A percentile compares a stretch with the other conserved stretches of the same genome.
These are phyloP conservation scores for Pheosia tremula DNA, from an alignment of 2,888 invertebrate genomes.

Conservation along the genomic window DNA sequence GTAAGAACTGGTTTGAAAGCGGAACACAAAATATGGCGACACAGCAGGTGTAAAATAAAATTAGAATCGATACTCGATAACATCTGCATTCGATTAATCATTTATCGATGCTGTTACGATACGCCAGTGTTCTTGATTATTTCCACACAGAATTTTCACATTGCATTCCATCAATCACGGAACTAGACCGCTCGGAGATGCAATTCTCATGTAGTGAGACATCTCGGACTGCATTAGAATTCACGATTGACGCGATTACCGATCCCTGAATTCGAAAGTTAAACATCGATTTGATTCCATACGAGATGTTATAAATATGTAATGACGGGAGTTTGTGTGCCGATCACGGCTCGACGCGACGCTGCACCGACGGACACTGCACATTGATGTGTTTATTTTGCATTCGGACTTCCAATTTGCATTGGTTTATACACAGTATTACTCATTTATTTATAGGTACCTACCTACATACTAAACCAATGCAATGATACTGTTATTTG, in stretches of 20 bases:
- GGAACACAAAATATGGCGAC: constrained; percentile 6
- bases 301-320: constrained; percentile 55
- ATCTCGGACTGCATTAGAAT: constrained; percentile 58
- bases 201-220: constrained; percentile 20
- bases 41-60: constrained; percentile 15
- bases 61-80: constrained; percentile 25
- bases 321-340: constrained; percentile 23
- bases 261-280: constrained; percentile 51
- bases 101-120: neutral
- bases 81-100: constrained; percentile 21
- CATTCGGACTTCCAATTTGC: constrained; percentile 28
- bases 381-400: constrained; percentile 44
- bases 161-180: constrained; percentile 40
- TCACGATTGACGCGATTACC: constrained; percentile 61
- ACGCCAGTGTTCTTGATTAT: neutral
- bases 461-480: constrained; percentile 14
- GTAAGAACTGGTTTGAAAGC: constrained; percentile 4
- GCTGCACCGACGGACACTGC: constrained; percentile 24
- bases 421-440: constrained; percentile 16
- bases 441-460: constrained; percentile 24
- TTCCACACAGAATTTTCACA: neutral
- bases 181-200: constrained; percentile 24
- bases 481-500: neutral
- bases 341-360: constrained; percentile 20
- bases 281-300: constrained; percentile 53